Percentiles rank a stretch among this genome's conserved stretches.
Conservation (phyloP, 2,797 vertebrate genomes). For the Notamacropus eugenii region DNA sequence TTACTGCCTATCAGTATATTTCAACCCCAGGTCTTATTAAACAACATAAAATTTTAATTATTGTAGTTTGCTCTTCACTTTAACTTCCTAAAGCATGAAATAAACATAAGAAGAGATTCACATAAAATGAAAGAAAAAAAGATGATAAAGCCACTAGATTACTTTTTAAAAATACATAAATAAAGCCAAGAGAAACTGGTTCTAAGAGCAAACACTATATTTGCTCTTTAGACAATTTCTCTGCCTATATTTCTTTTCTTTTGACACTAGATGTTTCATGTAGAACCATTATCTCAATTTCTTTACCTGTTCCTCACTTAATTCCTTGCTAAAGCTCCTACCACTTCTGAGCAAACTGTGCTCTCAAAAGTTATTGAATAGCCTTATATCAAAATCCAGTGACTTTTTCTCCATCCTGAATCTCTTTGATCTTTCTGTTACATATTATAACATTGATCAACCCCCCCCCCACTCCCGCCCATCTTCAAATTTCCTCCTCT, state of each 20-base stretch:
- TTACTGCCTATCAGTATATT: background rate
- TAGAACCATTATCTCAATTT: background rate
- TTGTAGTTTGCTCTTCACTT: constrained; percentile 36
- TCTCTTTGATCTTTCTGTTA: background rate
- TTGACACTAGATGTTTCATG: constrained; percentile 18
- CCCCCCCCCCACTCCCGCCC: background rate
- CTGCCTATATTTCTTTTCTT: background rate
- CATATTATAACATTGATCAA: background rate
- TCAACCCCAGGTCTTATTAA: constrained; percentile 19
- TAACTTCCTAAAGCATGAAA: constrained; percentile 40
- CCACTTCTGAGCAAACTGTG: background rate
- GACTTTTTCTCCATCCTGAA: background rate
- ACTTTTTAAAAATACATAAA: constrained; percentile 27
- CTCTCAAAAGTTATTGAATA: constrained; percentile 5
- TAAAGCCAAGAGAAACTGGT: background rate
- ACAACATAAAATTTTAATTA: constrained; percentile 35
- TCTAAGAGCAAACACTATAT: background rate
- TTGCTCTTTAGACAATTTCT: background rate
- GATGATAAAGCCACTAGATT: constrained; percentile 2
- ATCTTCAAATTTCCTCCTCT: background rate
- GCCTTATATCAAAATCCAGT: constrained; percentile 26
- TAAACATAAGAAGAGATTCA: constrained; percentile 15
- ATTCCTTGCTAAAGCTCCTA: constrained; percentile 7
- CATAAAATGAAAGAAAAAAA: constrained; percentile 10
- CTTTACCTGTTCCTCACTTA: background rate